Base-by-base conservation (phyloP, 1,140 invertebrate species). In the Drosophila nigromelanica region DNA sequence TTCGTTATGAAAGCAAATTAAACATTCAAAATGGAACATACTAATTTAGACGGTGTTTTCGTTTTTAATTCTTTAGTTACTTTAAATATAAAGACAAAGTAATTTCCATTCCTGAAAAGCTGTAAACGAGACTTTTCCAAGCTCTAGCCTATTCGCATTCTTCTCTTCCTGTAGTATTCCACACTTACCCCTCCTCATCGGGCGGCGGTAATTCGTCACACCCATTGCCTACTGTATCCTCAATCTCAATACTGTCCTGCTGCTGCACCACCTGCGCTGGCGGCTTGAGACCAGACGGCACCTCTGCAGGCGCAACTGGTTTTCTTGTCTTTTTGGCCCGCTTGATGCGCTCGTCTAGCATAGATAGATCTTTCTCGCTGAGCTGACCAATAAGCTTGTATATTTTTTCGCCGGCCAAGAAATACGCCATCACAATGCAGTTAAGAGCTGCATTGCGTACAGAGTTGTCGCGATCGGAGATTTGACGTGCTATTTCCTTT, bases 381-480 rank as follows among this genome's bases (percentile, higher is more conserved):
- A 98, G 96, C 93, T 97, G 95, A 75, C 98, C 98, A 80, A 99
- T 95, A 87, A 97, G 95, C 93, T 98, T 98, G 91, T 96, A 98
- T 1, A 99, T 94, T 91, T 95, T 95, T 86, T 99, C 98, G 0
- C 98, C 98, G 70, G 98, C 96, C 21, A 98, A 93, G 91, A 96
- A 96, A 92, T 98, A 99, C 0, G 96, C 98, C 79, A 96, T 95
- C 12, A 99, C 97, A 47, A 99, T 95, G 79, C 97, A 97, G 93
- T 99, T 99, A 2, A 99, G 93, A 2, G 98, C 98, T 10, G 98
- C 98, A 92, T 97, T 99, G 56, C 98, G 94, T 43, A 99, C 98
- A n/a, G 96, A 95, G 92, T 98, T 99, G 92, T 99, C 98, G 35
- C 98, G 93, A 92, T 99, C 98, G 1, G 97, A 96, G 81, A 99